A percentile compares a stretch with the other conserved stretches of the same genome.
Evolutionary conservation across 1,140 invertebrate genomes (phyloP).

Genomic region (Leptoteleia sp.): DNA sequence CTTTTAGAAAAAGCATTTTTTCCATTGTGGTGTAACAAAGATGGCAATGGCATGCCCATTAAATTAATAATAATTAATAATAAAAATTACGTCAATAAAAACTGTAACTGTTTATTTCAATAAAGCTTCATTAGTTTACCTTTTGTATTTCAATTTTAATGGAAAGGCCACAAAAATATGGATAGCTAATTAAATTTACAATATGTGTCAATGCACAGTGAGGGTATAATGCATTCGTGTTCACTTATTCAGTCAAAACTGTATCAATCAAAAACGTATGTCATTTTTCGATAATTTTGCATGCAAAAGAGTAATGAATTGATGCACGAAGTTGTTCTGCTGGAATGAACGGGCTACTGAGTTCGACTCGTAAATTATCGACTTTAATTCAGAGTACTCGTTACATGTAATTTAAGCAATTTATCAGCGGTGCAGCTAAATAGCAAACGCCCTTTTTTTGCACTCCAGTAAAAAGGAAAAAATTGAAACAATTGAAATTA

Average conservation of each 20-base stretch:
- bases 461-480: constrained; percentile 3
- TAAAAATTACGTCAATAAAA: too few species aligned
- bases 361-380: constrained; percentile 45
- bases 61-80: too few species aligned
- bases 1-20: too few species aligned
- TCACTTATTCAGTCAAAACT: neutral
- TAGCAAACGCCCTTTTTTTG: constrained; percentile 18
- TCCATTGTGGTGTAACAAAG: too few species aligned
- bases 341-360: constrained; percentile 38
- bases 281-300: constrained; percentile 23
- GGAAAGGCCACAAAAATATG: constrained; percentile 12
- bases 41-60: too few species aligned
- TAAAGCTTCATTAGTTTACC: too few species aligned
- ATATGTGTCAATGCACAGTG: neutral
- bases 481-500: constrained; percentile 16
- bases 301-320: constrained; percentile 30
- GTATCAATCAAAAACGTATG: neutral
- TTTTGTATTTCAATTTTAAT: constrained; percentile 6
- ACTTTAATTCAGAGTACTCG: constrained; percentile 43
- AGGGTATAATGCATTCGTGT: neutral
- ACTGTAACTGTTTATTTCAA: too few species aligned
- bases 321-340: constrained; percentile 25
- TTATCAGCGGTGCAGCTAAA: constrained; percentile 39
- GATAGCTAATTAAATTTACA: neutral
- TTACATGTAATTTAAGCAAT: constrained; percentile 46